phyloP scores from a whole-genome alignment of 1,140 invertebrate genomes.

The Plutomurus gul region DNA sequence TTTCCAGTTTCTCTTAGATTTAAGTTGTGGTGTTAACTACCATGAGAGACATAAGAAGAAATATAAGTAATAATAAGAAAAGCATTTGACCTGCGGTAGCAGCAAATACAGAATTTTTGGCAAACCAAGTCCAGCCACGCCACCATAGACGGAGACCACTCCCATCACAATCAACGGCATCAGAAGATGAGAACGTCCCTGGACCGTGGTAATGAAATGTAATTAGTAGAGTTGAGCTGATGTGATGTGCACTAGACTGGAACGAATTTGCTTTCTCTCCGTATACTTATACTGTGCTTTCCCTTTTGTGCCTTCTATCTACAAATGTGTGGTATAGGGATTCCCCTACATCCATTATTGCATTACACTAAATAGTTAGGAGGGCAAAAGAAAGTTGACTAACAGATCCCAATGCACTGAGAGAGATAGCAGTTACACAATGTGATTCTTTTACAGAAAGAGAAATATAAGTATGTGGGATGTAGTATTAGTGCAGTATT shows the following conservation, averaged over 20 bases:
- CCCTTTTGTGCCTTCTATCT: not conserved
- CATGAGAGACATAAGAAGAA: too few species aligned
- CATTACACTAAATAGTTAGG: too few species aligned
- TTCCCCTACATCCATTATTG: not conserved
- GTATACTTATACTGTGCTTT: not conserved
- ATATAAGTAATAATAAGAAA: not conserved
- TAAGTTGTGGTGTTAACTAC: too few species aligned
- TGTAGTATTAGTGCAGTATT: too few species aligned
- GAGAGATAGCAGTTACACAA: too few species aligned
- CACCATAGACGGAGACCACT: constrained; percentile 74
- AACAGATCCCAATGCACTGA: too few species aligned
- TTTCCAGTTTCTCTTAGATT: too few species aligned
- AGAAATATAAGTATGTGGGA: too few species aligned
- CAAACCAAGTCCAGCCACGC: constrained; percentile 73
- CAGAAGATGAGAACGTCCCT: constrained; percentile 82
- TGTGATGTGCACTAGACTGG: not conserved
- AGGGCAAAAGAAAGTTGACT: too few species aligned
- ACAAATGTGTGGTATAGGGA: not conserved
- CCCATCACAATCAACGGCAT: constrained; percentile 81
- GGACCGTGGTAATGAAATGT: constrained; percentile 23
- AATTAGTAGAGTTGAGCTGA: constrained; percentile 20
- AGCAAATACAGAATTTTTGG: constrained; percentile 80
- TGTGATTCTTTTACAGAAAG: too few species aligned
- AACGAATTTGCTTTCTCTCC: not conserved
- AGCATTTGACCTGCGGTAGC: constrained; percentile 61